phyloP scores from a whole-genome alignment of 1,140 invertebrate species.

The Dendroctonus ponderosae region DNA sequence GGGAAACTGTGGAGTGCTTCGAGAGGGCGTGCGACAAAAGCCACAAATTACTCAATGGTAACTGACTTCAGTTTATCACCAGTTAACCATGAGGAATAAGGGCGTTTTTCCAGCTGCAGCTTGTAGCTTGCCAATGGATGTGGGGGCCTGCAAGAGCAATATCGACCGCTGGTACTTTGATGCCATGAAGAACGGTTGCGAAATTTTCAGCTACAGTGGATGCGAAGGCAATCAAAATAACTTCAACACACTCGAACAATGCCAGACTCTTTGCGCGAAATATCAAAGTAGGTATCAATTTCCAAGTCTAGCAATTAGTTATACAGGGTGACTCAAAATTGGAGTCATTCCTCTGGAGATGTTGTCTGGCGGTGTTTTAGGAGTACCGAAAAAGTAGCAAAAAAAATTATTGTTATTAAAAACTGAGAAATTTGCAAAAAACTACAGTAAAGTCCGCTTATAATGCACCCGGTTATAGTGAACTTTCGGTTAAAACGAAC shows the following conservation, averaged over 20 bases:
- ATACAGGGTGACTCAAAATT: too few relatives aligned
- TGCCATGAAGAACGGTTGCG: constrained; percentile 60
- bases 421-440: too few relatives aligned
- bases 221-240: constrained; percentile 76
- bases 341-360: too few relatives aligned
- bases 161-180: constrained; percentile 74
- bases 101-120: constrained; percentile 51
- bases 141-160: constrained; percentile 65
- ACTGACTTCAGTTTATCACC: constrained; percentile 12
- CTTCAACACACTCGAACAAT: constrained; percentile 58
- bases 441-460: too few relatives aligned
- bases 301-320: too few relatives aligned
- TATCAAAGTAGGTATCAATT: constrained; percentile 52
- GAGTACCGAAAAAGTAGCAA: too few relatives aligned
- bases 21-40: constrained; percentile 32
- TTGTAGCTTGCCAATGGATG: constrained; percentile 59
- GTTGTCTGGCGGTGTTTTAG: too few relatives aligned
- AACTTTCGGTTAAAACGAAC: too few relatives aligned
- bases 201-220: constrained; percentile 72
- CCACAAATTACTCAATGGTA: constrained; percentile 28
- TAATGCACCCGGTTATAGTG: too few relatives aligned
- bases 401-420: too few relatives aligned
- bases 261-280: constrained; percentile 46
- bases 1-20: constrained; percentile 53
- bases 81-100: background rate